A percentile compares a stretch with the other conserved stretches of the same genome.
Conservation (phyloP, 2,113 vertebrate species). For the Chaetura pelagica region DNA sequence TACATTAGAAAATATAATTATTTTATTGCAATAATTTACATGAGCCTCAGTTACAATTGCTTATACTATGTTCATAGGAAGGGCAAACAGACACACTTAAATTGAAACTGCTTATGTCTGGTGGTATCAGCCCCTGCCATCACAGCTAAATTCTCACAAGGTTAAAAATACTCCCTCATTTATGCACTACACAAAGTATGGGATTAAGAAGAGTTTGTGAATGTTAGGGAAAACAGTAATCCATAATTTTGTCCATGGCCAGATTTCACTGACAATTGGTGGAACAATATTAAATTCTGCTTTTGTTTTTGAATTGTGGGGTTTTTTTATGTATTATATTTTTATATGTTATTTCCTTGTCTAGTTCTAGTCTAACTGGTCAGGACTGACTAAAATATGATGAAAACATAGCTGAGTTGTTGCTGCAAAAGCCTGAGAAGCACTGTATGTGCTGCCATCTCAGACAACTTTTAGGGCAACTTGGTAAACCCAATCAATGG, state of each 20-base stretch:
- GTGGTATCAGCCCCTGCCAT: neutral
- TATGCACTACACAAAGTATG: neutral
- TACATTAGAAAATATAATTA: neutral
- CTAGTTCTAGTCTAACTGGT: neutral
- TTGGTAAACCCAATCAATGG: neutral
- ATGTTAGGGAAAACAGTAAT: neutral
- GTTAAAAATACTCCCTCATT: neutral
- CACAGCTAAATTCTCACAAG: neutral
- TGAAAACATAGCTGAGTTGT: neutral
- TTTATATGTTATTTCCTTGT: neutral
- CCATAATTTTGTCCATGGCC: neutral
- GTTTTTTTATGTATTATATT: too few relatives aligned
- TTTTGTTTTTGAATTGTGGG: neutral
- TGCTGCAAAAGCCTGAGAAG: neutral
- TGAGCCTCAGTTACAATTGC: neutral
- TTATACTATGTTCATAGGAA: neutral
- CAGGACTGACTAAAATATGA: neutral
- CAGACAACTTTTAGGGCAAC: neutral
- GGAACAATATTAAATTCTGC: neutral
- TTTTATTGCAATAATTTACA: neutral
- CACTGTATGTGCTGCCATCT: neutral
- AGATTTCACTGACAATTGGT: neutral
- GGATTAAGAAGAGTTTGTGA: neutral
- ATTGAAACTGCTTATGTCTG: neutral
- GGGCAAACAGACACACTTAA: neutral